phyloP scores from a whole-genome alignment of 1,140 invertebrate species.

The Cryptotermes secundus region DNA sequence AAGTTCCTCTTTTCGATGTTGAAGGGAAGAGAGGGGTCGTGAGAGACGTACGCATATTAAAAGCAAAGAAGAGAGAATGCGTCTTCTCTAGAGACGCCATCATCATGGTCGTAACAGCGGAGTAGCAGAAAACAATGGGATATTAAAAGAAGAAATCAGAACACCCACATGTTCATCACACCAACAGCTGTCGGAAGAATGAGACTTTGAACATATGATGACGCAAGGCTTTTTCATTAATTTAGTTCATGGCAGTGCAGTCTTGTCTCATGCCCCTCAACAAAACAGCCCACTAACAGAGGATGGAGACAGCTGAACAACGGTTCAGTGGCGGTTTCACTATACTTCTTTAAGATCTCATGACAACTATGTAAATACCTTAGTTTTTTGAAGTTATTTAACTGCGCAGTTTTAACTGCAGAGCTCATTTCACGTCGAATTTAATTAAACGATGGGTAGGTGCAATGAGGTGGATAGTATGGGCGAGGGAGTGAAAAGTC shows the following conservation, averaged over 20 bases:
- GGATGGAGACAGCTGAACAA: too few species aligned
- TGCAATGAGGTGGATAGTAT: too few species aligned
- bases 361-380: too few species aligned
- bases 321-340: too few species aligned
- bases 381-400: too few species aligned
- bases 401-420: too few species aligned
- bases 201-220: background rate
- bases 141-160: background rate
- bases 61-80: background rate
- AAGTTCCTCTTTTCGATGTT: background rate
- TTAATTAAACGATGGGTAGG: too few species aligned
- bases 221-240: background rate
- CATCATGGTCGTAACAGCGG: background rate
- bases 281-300: too few species aligned
- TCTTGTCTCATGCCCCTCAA: background rate
- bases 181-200: background rate
- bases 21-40: background rate
- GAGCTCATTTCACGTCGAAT: too few species aligned
- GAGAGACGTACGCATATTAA: background rate
- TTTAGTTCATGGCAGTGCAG: background rate
- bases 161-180: slow-evolving; percentile 9
- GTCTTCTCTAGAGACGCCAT: background rate
- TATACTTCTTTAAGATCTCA: too few species aligned
- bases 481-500: too few species aligned
- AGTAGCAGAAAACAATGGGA: background rate